These are phyloP conservation scores for Euplexia lucipara DNA, from an alignment of 2,888 invertebrate species.

Conservation along the genomic window DNA sequence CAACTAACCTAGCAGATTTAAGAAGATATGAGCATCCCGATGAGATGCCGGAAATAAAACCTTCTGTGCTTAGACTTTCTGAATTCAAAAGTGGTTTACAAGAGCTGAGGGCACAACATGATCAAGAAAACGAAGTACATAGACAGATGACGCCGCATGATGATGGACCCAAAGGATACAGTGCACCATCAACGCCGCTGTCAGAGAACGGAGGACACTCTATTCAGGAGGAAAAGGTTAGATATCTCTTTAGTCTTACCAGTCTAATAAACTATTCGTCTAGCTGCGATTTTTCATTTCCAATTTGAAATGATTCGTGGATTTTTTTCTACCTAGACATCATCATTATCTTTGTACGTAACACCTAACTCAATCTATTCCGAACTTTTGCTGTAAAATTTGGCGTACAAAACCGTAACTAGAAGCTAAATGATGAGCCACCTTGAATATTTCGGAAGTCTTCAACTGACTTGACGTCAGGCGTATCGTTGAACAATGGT, in stretches of 20 bases:
- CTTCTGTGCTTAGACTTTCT: conserved; percentile 88
- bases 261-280: conserved; percentile 24
- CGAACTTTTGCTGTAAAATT: neutral
- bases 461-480: conserved; percentile 79
- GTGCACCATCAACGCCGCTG: conserved; percentile 88
- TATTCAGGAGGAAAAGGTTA: conserved; percentile 89
- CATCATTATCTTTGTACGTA: neutral
- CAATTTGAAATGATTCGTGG: conserved; percentile 9
- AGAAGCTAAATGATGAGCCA: conserved; percentile 67
- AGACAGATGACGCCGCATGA: conserved; percentile 88
- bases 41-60: conserved; percentile 88
- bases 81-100: conserved; percentile 88
- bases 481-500: conserved; percentile 79
- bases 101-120: conserved; percentile 82
- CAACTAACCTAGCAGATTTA: conserved; percentile 86
- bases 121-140: conserved; percentile 87
- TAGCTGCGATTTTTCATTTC: conserved; percentile 28
- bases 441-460: conserved; percentile 89
- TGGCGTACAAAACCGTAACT: conserved; percentile 13
- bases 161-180: conserved; percentile 88
- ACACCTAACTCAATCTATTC: neutral
- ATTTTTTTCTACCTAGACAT: neutral
- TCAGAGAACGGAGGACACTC: conserved; percentile 89
- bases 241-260: conserved; percentile 57
- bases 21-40: conserved; percentile 89